Base-by-base conservation (phyloP, 2,888 invertebrate genomes). In the Drosophila meridionalis region DNA sequence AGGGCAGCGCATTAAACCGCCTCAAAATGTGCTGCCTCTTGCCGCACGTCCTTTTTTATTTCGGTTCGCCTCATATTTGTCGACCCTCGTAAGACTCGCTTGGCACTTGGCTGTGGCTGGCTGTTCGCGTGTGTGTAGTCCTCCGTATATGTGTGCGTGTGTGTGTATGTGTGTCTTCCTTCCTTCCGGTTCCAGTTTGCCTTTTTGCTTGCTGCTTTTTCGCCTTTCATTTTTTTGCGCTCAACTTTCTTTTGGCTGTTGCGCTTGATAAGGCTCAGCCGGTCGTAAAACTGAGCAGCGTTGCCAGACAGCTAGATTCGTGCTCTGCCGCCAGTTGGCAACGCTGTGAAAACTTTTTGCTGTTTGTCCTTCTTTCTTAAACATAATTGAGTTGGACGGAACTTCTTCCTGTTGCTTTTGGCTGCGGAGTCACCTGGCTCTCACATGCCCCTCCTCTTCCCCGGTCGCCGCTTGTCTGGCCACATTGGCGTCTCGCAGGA, bases 101-200 rank as follows among this genome's bases (percentile, higher is more conserved):
- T 78, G 80, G 71, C 79, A 81, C 78, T 83, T 72, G 70, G 47
- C 67, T 55, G 30, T 61, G n/a, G 42, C 42, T 28, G 20, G 52
- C 47, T 55, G 43, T 55, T 69, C 30, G 38, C 59, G 53, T 69
- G 42, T 66, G 26, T 65, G 56, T 67, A 20, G 50, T 50, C 20
- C 34, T 52, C 34, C 4, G 47, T 63, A 30, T 65, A 28, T 72
- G 55, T 68, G 38, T 61, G n/a, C 77, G 43, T 70, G 53, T 74
- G 50, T 73, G 43, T 66, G 55, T 79, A 65, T 75, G 69, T 71
- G 79, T 76, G 75, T 76, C 80, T 90, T 90, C 79, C 89, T 89
- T 90, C 90, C 90, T 90, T 90, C 90, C 90, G 90, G 89, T 83
- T 80, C 74, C 68, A 80, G 74, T 76, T 79, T 69, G 78, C 48